Evolutionary conservation across 1,140 invertebrate genomes (phyloP), one percentile per base, ranked within the genome.

Genomic region (Rhopalosiphum maidis): DNA sequence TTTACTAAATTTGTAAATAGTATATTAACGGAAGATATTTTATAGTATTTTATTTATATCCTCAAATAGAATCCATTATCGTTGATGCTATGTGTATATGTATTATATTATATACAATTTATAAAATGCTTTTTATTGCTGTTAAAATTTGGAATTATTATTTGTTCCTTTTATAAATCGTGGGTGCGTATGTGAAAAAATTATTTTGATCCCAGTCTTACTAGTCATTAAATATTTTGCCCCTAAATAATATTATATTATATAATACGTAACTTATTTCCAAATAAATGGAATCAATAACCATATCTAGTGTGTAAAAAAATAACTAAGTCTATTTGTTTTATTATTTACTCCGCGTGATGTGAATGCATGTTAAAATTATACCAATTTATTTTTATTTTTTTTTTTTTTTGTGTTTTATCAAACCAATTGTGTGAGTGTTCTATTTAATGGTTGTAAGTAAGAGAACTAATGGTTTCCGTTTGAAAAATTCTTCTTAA

Each of bases 1-100:
- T 93, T 85, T 93, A 93, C 91, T 93, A 55, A 54, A 93, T 37
- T 54, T 93, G 82, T 83, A 93, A 93, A 93, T 93, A 93, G 18
- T 93, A 37, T 93, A 86, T 93, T 86, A 85, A 93, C 82, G 35
- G 48, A 25, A 55, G 18, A 55, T 93, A n/a, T 86, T 93, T 86
- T 85, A 54, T 60, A 90, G 25, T 90, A 30, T 90, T 90, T 68
- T 68, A 68, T 90, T 68, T 68, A 68, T 15, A 30, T 68, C 5
- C 11, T 89, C 0, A 21, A 18, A 30, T 55, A 41, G 51, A 89
- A 89, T 35, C 37, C n/a, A 51, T 23, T 37, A 1, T 54, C 11
- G 55, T 68, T 46, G 21, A 68, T 46, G 55, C 89, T 60, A 90
- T 68, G 2, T 55, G 9, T n/a, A 35, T 89, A 90, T 55, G 35